Conservation (phyloP, 2,888 invertebrate genomes). For the Anaspis maculata region DNA sequence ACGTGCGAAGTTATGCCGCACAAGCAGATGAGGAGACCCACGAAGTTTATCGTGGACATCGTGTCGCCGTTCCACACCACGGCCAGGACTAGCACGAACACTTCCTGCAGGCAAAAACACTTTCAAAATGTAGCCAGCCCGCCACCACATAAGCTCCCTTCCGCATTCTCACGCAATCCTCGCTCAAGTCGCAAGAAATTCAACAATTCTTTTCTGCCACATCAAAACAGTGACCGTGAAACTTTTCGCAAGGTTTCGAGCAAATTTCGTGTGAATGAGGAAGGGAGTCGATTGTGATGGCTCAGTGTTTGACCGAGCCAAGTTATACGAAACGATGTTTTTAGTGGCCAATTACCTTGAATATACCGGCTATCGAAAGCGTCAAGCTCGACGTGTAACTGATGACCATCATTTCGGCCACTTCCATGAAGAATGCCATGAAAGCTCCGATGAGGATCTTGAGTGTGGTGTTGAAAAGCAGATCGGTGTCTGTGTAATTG, state of each 20-base stretch:
- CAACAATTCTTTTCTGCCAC: too few species aligned
- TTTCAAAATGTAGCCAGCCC: too few species aligned
- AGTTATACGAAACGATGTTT: too few species aligned
- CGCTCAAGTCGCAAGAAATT: too few species aligned
- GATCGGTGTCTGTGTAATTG: constrained; percentile 36
- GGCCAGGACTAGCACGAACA: constrained; percentile 83
- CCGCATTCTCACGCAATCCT: too few species aligned
- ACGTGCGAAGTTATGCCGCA: constrained; percentile 83
- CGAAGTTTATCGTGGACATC: constrained; percentile 70
- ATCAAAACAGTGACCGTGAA: too few species aligned
- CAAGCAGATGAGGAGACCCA: constrained; percentile 81
- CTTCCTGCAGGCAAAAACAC: constrained; percentile 57
- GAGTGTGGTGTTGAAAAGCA: constrained; percentile 31
- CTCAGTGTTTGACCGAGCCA: too few species aligned
- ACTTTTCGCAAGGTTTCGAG: too few species aligned
- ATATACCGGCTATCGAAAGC: constrained; percentile 89
- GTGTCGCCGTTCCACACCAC: constrained; percentile 80
- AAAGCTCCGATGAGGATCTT: constrained; percentile 71
- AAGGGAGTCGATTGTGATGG: too few species aligned
- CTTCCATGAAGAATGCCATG: constrained; percentile 89
- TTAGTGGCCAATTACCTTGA: too few species aligned
- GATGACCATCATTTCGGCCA: constrained; percentile 88
- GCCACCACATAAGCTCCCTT: too few species aligned
- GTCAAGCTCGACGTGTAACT: constrained; percentile 94
- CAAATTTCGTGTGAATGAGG: too few species aligned